Evolutionary conservation across 2,797 vertebrate genomes (phyloP).

Genomic region (Odontamblyopus rebecca): DNA sequence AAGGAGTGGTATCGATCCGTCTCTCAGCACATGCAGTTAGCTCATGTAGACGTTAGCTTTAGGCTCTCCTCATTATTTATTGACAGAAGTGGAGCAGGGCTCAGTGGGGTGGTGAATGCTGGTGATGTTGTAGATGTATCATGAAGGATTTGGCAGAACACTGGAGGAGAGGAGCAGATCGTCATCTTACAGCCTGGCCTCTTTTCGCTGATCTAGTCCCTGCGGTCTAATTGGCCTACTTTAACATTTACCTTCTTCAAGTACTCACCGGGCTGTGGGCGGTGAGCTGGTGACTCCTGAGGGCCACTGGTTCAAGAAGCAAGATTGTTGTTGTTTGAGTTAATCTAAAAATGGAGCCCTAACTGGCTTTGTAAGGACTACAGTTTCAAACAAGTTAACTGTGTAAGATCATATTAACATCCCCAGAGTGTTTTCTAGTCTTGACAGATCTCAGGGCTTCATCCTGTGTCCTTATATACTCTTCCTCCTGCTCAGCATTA

Average conservation of each 20-base stretch:
- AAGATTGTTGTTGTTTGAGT: neutral
- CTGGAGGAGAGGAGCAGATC: conserved; percentile 61
- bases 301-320: neutral
- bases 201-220: conserved; percentile 64
- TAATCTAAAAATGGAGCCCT: no score
- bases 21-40: neutral
- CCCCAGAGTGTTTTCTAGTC: neutral
- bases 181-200: conserved; percentile 70
- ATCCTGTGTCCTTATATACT: neutral
- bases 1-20: conserved; percentile 29
- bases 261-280: conserved; percentile 39
- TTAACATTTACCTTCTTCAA: conserved; percentile 65
- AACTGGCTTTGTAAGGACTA: no score
- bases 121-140: conserved; percentile 52
- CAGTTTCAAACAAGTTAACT: no score
- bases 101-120: conserved; percentile 46
- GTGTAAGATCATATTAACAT: neutral
- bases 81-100: conserved; percentile 64
- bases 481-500: neutral
- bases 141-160: conserved; percentile 48
- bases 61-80: conserved; percentile 48
- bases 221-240: conserved; percentile 74
- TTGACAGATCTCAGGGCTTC: neutral
- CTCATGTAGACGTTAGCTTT: conserved; percentile 27
- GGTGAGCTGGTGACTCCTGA: conserved; percentile 34